Evolutionary conservation across 1,140 invertebrate species (phyloP), one percentile per base, ranked within the genome.

Genomic region (Achatina immaculata): DNA sequence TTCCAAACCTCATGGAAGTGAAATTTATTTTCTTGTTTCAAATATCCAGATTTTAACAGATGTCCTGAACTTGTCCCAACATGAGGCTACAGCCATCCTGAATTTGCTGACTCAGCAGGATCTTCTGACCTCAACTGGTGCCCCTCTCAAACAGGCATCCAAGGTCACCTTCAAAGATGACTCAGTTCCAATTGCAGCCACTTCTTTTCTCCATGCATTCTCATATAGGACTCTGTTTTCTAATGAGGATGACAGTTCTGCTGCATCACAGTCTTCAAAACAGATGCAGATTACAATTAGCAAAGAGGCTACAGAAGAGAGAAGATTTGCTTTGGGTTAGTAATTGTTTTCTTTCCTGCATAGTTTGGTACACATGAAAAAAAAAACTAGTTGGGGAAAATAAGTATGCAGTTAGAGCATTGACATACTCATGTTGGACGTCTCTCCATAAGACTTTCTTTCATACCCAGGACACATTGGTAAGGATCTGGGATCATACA

Each of bases 191-290:
- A 78, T 89, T 68, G 82, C 71, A 40, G 77, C 83, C 21, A 82
- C 83, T 28, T 83, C 83, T 16, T 90, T 90, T 69, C 85, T 89
- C 6, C 83, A 84, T 62, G 89, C 88, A 68, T 90, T 90, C 78
- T 85, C 88, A 14, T 89, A 86, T 66, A 83, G 84, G 6, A 81
- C 84, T 34, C 83, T 87, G 73, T 38, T 81, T 31, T 72, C 65
- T 43, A 85, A 86, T 55, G 71, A 82, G 14, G 86, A 86, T 0
- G 62, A 83, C 16, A 78, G 36, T 43, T 65, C 78, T 73, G 40
- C 78, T 0, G 11, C 43, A 31, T 14, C 45, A 24, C 42, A 21
- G 1, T 80, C 66, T 42, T 31, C 21, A 0, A 80, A 80, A n/a
- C 48, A 48, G 34, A 71, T 34, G 14, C 42, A 38, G 28, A 81